phyloP scores from a whole-genome alignment of 1,140 invertebrate genomes.

The Megathymus violae region DNA sequence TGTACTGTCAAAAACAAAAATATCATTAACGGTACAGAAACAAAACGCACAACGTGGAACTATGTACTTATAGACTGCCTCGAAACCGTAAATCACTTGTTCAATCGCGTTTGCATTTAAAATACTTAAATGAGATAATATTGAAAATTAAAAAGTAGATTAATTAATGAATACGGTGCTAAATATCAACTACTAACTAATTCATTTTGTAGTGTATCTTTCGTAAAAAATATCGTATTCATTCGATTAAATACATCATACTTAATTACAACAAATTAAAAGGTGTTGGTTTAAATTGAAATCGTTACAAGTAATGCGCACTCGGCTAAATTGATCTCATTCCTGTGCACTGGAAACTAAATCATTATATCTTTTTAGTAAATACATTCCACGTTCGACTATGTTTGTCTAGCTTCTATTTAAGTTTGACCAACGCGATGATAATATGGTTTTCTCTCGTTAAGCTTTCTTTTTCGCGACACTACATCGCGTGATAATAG shows the following conservation, averaged over 20 bases:
- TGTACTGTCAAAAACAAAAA: constrained; percentile 6
- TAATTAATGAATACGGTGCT: constrained; percentile 19
- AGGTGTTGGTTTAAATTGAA: no score
- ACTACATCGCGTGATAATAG: neutral
- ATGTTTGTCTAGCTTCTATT: constrained; percentile 36
- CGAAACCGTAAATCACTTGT: constrained; percentile 6
- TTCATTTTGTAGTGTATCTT: neutral
- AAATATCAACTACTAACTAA: constrained; percentile 1
- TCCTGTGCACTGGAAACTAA: constrained; percentile 42
- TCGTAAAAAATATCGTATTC: constrained; percentile 13
- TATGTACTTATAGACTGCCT: constrained; percentile 15
- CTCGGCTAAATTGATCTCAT: constrained; percentile 31
- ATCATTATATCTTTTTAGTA: constrained; percentile 33
- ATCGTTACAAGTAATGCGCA: constrained; percentile 4
- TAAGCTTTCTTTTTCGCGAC: neutral
- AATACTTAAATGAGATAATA: neutral
- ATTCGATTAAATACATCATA: constrained; percentile 8
- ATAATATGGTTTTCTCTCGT: constrained; percentile 1
- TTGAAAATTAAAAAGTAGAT: constrained; percentile 20
- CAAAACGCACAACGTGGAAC: constrained; percentile 23
- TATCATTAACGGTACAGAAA: constrained; percentile 1
- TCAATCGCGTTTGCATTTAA: constrained; percentile 9
- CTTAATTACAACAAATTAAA: constrained; percentile 2
- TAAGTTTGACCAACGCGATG: constrained; percentile 24
- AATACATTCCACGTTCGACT: constrained; percentile 50